Conservation (phyloP, 2,888 invertebrate species). For the Julus scandinavius region DNA sequence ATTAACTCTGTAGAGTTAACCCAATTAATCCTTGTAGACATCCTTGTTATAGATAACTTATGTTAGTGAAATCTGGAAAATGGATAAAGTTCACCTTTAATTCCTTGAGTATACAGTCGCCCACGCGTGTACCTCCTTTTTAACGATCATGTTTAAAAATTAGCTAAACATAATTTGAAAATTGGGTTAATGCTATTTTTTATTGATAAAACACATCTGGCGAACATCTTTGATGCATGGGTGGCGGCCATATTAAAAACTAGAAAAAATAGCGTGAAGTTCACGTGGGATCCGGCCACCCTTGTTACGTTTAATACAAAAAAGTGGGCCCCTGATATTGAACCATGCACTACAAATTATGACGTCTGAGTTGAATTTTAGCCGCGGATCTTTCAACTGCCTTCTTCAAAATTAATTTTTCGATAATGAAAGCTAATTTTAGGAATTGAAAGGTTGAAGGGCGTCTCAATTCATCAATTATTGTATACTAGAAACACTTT, state of each 20-base stretch:
- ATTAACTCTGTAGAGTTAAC: no score
- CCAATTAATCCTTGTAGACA: no score
- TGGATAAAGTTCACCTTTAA: background rate
- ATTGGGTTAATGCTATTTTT: slow-evolving; percentile 35
- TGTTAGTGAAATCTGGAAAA: background rate
- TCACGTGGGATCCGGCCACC: slow-evolving; percentile 33
- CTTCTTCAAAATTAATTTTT: background rate
- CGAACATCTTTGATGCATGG: slow-evolving; percentile 29
- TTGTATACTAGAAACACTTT: background rate
- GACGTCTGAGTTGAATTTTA: background rate
- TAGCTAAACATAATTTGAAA: slow-evolving; percentile 30
- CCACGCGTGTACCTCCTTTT: background rate
- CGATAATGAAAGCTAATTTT: background rate
- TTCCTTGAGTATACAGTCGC: background rate
- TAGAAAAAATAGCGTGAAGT: slow-evolving; percentile 19
- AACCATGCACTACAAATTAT: background rate
- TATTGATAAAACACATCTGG: slow-evolving; percentile 27
- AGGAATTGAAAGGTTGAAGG: background rate
- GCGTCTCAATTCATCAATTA: background rate
- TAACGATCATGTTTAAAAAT: slow-evolving; percentile 1
- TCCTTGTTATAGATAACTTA: background rate
- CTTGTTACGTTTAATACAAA: background rate
- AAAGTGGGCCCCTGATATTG: slow-evolving; percentile 12
- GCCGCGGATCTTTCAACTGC: background rate
- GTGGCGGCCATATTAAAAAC: slow-evolving; percentile 16